phyloP scores from a whole-genome alignment of 2,113 vertebrate species.

The Serinus canaria region DNA sequence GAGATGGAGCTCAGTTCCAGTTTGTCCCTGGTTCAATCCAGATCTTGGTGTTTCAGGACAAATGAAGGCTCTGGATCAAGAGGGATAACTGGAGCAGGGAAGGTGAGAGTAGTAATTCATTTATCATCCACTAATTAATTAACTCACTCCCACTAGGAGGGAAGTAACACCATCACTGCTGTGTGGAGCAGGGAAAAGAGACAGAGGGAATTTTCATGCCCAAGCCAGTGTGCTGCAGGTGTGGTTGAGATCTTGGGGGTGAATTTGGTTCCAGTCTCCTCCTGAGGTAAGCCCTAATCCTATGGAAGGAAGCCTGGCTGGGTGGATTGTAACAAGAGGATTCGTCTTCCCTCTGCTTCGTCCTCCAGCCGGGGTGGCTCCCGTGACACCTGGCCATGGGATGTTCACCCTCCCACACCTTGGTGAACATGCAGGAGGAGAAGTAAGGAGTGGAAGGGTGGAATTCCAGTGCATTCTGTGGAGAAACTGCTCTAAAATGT shows the following conservation, averaged over 20 bases:
- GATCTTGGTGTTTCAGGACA: not conserved
- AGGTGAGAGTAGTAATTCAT: not conserved
- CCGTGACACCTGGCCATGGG: rapidly evolving
- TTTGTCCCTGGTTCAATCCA: not conserved
- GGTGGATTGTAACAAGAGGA: not conserved
- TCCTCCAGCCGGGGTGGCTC: not conserved
- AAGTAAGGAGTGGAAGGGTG: not conserved
- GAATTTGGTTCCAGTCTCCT: not conserved
- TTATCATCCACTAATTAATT: not conserved
- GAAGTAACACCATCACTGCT: not conserved
- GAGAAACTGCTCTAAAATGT: not conserved
- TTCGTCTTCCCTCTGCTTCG: not conserved
- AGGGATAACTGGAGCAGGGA: not conserved
- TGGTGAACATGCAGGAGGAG: not conserved
- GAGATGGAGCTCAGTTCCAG: not conserved
- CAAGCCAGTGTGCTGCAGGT: not conserved
- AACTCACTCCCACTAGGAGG: not conserved
- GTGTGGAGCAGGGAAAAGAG: not conserved
- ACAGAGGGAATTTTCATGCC: not conserved
- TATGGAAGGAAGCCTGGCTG: not conserved
- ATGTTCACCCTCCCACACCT: not conserved
- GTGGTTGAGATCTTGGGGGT: not conserved
- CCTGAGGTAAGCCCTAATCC: not conserved
- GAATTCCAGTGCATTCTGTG: not conserved
- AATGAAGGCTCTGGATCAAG: not conserved